These are phyloP conservation scores for Enteromius mattozi DNA, from an alignment of 2,797 vertebrate species.

Conservation along the genomic window DNA sequence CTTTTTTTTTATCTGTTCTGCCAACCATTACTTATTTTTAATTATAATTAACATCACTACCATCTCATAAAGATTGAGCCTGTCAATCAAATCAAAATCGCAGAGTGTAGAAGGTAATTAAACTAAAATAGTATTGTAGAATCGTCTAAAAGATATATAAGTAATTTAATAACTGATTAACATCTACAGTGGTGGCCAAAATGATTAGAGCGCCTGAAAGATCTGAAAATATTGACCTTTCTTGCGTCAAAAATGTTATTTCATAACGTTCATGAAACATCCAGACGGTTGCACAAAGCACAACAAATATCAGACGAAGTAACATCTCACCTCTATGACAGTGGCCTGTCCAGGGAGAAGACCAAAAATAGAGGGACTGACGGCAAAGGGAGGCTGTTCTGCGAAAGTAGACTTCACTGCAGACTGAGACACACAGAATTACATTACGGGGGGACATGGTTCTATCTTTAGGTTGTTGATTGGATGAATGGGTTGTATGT, in stretches of 20 bases:
- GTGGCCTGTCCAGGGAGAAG: slow-evolving; percentile 81
- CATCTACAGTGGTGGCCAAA: neutral
- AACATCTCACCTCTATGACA: slow-evolving; percentile 82
- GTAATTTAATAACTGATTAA: neutral
- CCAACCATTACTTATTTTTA: neutral
- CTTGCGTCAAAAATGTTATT: neutral
- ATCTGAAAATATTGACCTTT: neutral
- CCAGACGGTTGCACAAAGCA: neutral
- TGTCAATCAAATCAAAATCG: neutral
- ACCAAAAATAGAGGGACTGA: slow-evolving; percentile 84
- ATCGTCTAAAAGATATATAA: neutral
- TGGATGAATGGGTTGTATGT: neutral
- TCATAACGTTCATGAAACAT: neutral
- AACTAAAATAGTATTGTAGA: neutral
- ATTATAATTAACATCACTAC: neutral
- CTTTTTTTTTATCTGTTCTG: neutral
- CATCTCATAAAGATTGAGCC: neutral
- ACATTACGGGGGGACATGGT: neutral
- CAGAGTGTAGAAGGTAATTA: neutral
- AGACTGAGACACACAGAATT: slow-evolving; percentile 69
- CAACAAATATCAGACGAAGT: neutral
- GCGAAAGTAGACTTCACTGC: slow-evolving; percentile 74
- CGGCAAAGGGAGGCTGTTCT: slow-evolving; percentile 85
- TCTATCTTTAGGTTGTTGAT: neutral
- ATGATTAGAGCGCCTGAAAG: neutral